phyloP scores from a whole-genome alignment of 2,888 invertebrate species.

The Ganaspis brasiliensis region DNA sequence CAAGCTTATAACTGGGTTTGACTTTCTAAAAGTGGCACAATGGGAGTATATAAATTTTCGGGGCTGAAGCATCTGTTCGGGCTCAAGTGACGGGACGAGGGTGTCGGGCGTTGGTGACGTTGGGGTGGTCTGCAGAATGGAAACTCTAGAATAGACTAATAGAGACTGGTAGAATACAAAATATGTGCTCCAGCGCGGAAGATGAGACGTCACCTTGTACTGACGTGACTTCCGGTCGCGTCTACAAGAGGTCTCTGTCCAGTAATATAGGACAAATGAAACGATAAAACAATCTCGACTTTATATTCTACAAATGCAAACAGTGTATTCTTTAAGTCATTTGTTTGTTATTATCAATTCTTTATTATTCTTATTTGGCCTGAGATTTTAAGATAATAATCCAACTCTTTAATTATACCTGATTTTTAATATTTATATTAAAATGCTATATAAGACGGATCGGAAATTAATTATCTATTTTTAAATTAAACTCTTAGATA shows the following conservation, averaged over 20 bases:
- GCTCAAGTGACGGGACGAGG: constrained; percentile 76
- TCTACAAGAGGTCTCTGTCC: neutral
- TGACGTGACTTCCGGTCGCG: constrained; percentile 69
- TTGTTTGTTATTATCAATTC: too few species aligned
- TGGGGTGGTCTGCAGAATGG: constrained; percentile 47
- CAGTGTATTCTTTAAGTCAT: too few species aligned
- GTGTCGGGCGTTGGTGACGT: constrained; percentile 58
- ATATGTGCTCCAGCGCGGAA: neutral
- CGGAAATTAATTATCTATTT: too few species aligned
- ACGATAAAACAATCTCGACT: too few species aligned
- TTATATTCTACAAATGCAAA: too few species aligned
- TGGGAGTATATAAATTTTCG: constrained; percentile 72
- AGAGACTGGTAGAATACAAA: constrained; percentile 47
- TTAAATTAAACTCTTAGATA: too few species aligned
- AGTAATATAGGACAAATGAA: too few species aligned
- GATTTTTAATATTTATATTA: too few species aligned
- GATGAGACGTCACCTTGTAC: constrained; percentile 51
- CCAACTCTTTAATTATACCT: too few species aligned
- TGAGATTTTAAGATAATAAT: too few species aligned
- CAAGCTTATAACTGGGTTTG: constrained; percentile 14
- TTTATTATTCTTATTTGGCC: too few species aligned
- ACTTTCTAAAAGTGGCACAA: constrained; percentile 68
- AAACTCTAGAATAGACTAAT: constrained; percentile 53
- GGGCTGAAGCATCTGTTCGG: constrained; percentile 77
- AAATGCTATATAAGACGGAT: too few species aligned